A percentile compares a stretch with the other conserved stretches of the same genome.
Evolutionary conservation across 2,797 vertebrate species (phyloP).

Genomic region (Furcifer pardalis): DNA sequence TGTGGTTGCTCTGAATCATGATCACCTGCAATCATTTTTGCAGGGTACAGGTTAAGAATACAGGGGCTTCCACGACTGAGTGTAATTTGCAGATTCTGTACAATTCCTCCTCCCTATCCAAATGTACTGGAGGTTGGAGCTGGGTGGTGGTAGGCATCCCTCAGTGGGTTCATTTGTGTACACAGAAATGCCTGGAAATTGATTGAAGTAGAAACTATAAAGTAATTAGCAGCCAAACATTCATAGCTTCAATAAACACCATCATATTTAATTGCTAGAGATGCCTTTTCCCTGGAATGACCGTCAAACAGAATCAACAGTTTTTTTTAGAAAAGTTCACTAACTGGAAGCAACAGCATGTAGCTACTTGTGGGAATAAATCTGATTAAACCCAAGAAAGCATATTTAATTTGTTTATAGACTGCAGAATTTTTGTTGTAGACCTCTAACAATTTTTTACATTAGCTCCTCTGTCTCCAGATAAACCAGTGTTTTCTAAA

Average conservation of each 20-base stretch:
- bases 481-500: neutral
- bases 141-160: too few species aligned
- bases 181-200: neutral
- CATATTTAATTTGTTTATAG: neutral
- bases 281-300: neutral
- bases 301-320: neutral
- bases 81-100: neutral
- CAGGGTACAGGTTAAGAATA: neutral
- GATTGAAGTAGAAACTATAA: neutral
- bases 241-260: neutral
- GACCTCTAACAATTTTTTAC: neutral
- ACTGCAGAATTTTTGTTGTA: neutral
- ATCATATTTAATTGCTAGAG: neutral
- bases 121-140: neutral
- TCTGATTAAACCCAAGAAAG: constrained; percentile 1
- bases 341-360: neutral
- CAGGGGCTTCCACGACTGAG: neutral
- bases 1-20: neutral
- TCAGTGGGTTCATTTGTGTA: neutral
- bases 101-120: neutral
- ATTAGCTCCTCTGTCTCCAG: neutral
- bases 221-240: neutral
- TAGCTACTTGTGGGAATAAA: neutral
- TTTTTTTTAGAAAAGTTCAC: neutral
- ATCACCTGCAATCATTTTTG: neutral